These are phyloP conservation scores for Gasterosteus aculeatus DNA, from an alignment of 2,113 vertebrate genomes.

Conservation along the genomic window DNA sequence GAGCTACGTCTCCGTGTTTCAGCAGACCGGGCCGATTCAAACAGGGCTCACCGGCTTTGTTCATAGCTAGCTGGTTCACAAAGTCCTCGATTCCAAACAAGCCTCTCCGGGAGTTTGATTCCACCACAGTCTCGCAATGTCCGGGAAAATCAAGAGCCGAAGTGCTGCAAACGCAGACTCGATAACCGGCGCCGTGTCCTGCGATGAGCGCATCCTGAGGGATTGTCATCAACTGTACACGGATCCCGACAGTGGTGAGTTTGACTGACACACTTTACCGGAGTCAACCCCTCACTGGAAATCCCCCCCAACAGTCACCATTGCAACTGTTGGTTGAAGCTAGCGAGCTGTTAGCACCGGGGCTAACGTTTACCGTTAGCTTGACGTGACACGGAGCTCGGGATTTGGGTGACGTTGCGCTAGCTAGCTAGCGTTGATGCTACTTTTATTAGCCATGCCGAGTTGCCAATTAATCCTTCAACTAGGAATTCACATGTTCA, in stretches of 20 bases:
- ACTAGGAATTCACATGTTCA: too few species aligned
- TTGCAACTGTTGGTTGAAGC: background rate
- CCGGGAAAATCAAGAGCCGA: constrained; percentile 81
- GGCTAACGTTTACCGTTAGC: constrained; percentile 41
- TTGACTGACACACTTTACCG: background rate
- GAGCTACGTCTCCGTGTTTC: constrained; percentile 33
- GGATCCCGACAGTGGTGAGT: constrained; percentile 81
- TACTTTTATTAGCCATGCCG: background rate
- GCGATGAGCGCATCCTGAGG: constrained; percentile 83
- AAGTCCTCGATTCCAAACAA: background rate
- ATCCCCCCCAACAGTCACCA: accelerated
- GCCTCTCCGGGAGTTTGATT: background rate
- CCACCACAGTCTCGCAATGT: constrained; percentile 66
- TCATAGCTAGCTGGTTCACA: background rate
- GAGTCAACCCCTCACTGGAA: background rate
- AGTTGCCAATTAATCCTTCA: background rate
- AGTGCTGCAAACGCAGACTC: constrained; percentile 80
- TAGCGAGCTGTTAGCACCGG: background rate
- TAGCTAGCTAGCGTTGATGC: background rate
- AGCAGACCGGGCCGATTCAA: constrained; percentile 81
- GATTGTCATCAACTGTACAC: constrained; percentile 85
- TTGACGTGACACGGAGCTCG: background rate
- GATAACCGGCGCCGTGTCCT: constrained; percentile 73
- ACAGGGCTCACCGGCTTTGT: constrained; percentile 39
- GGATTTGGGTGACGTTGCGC: background rate